Conservation (phyloP, 2,113 vertebrate genomes). For the Taurulus bubalis region DNA sequence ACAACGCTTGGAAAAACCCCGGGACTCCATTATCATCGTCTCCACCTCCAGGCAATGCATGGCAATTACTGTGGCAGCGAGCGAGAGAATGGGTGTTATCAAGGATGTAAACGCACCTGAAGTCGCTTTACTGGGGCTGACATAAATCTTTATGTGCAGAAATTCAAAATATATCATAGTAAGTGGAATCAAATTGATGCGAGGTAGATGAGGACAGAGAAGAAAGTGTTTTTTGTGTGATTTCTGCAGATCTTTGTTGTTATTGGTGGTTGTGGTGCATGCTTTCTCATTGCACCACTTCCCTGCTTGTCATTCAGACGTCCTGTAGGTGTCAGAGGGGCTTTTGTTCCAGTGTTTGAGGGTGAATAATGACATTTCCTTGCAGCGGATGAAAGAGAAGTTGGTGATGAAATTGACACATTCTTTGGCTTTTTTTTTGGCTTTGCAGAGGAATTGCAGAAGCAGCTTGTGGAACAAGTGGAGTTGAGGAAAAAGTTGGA, state of each 20-base stretch:
- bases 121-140: slow-evolving; percentile 39
- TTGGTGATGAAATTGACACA: not conserved
- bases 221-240: not conserved
- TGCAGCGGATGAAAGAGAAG: slow-evolving; percentile 3
- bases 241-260: not conserved
- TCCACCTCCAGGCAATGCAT: slow-evolving; percentile 68
- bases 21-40: slow-evolving; percentile 80
- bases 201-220: not conserved
- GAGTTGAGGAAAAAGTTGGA: slow-evolving; percentile 98
- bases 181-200: slow-evolving; percentile 21
- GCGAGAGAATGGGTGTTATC: slow-evolving; percentile 54
- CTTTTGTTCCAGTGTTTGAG: not conserved
- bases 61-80: slow-evolving; percentile 76
- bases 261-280: not conserved
- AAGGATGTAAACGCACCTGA: slow-evolving; percentile 67
- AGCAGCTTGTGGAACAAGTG: slow-evolving; percentile 95
- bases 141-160: slow-evolving; percentile 33
- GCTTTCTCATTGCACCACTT: not conserved
- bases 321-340: not conserved
- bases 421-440: not conserved
- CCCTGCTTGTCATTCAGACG: slow-evolving; percentile 15
- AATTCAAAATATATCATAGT: slow-evolving; percentile 31
- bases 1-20: slow-evolving; percentile 84
- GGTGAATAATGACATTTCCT: slow-evolving; percentile 2
- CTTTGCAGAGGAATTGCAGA: slow-evolving; percentile 93